These are phyloP conservation scores for Pseudorasbora parva DNA, from an alignment of 2,113 vertebrate genomes.

Conservation along the genomic window DNA sequence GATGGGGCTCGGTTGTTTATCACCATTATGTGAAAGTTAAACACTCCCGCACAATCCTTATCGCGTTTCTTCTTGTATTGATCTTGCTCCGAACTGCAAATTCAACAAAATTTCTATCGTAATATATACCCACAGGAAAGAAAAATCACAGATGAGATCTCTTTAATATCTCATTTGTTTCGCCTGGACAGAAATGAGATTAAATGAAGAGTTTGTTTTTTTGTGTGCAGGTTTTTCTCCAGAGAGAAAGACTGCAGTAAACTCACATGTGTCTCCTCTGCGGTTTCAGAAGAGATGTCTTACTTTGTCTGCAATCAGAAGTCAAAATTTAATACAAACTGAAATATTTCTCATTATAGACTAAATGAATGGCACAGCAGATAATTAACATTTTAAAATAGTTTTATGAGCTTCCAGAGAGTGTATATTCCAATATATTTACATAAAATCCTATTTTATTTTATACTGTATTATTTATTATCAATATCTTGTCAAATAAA, in stretches of 20 bases:
- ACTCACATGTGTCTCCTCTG: neutral
- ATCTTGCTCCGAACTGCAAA: neutral
- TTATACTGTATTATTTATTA: neutral
- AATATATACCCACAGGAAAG: neutral
- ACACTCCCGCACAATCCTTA: neutral
- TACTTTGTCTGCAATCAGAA: neutral
- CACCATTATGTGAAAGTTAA: constrained; percentile 3
- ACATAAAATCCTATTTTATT: neutral
- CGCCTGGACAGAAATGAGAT: neutral
- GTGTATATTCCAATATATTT: neutral
- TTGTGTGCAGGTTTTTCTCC: neutral
- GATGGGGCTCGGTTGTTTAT: constrained; percentile 6
- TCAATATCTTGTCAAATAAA: neutral
- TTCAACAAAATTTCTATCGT: neutral
- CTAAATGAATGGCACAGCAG: neutral
- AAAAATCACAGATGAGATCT: neutral
- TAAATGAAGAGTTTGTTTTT: neutral
- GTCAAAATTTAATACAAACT: neutral
- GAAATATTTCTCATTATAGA: neutral
- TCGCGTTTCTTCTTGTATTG: neutral
- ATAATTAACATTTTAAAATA: neutral
- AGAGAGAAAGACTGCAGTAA: neutral
- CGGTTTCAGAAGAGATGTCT: neutral
- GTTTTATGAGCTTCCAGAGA: neutral
- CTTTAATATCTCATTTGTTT: neutral